Evolutionary conservation across 2,113 vertebrate genomes (phyloP), one percentile per base, ranked within the genome.

Genomic region (Tragelaphus scriptus): DNA sequence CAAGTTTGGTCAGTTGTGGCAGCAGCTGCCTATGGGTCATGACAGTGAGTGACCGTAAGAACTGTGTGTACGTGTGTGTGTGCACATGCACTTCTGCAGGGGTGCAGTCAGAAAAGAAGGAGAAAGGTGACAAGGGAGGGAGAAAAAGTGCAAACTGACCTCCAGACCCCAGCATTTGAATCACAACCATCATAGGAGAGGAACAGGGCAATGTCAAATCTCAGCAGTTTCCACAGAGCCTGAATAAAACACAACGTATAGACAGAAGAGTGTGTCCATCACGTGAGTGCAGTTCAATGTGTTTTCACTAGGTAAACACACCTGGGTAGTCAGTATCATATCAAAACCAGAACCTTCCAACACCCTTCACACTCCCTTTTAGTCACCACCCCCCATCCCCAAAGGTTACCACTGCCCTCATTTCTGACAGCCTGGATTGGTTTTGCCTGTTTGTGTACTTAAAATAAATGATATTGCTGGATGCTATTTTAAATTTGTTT

Each of bases 401-500:
- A 7, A 36, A 91, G 71, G 77, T 58, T 75, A 32, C 91, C 28
- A 1, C 19, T 47, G 71, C 79, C 79, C 65, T 91, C 28, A 32
- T 56, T 95, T 95, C 81, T 30, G 63, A 88, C 28, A 88, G 77
- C 81, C 49, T 56, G 32, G 51, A 94, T 93, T 82, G 84, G 19
- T 49, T 75, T 88, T 92, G 71, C 71, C 93, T 92, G 85, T 92
- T 79, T 88, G 86, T 91, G 71, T 55, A 71, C 91, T 97, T 95
- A 94, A 95, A 95, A 90, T 85, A 95, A 90, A 96, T 86, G 58
- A 93, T 89, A 96, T 92, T 3, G 0, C 87, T 90, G 82, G 93
- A 63, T 95, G 71, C 91, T 97, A 49, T 93, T 97, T 96, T 95
- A 95, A 58, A 91, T 79, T 91, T 79, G 79, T 94, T 97, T 96